phyloP scores from a whole-genome alignment of 30 jellyfish, hydroid and myxozoan species.

The Pseudorhiza aurosa region DNA sequence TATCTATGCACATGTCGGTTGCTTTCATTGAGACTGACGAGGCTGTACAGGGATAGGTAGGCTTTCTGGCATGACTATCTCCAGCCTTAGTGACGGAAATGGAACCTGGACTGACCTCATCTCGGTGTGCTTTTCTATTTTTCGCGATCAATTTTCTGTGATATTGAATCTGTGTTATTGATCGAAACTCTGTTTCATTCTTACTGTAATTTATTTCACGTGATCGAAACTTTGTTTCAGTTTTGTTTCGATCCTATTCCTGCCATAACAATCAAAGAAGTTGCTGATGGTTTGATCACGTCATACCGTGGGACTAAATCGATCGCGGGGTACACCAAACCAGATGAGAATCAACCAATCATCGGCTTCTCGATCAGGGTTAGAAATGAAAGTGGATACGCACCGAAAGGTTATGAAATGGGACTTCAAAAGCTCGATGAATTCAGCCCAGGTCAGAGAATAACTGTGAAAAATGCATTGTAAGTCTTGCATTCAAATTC shows the following conservation, averaged over 20 bases:
- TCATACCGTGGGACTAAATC: slow-evolving; percentile 75
- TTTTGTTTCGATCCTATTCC: slow-evolving; percentile 97
- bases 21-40: no score
- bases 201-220: no score
- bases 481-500: slow-evolving; percentile 55
- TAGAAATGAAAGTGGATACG: slow-evolving; percentile 65
- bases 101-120: no score
- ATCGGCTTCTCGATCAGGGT: slow-evolving; percentile 93
- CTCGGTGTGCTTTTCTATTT: no score
- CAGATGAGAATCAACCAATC: slow-evolving; percentile 80
- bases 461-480: slow-evolving; percentile 77
- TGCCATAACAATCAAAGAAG: slow-evolving; percentile 86
- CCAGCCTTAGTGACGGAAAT: no score
- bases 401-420: slow-evolving; percentile 88
- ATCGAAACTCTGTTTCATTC: no score
- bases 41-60: no score
- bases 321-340: slow-evolving; percentile 72
- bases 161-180: no score
- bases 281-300: slow-evolving; percentile 75
- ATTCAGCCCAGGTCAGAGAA: slow-evolving; percentile 75
- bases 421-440: slow-evolving; percentile 77
- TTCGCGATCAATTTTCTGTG: no score
- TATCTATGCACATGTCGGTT: no score
- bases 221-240: slow-evolving; percentile 39
- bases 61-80: no score